These are phyloP conservation scores for Passerculus sandwichensis DNA, from an alignment of 2,797 vertebrate genomes.

Conservation along the genomic window DNA sequence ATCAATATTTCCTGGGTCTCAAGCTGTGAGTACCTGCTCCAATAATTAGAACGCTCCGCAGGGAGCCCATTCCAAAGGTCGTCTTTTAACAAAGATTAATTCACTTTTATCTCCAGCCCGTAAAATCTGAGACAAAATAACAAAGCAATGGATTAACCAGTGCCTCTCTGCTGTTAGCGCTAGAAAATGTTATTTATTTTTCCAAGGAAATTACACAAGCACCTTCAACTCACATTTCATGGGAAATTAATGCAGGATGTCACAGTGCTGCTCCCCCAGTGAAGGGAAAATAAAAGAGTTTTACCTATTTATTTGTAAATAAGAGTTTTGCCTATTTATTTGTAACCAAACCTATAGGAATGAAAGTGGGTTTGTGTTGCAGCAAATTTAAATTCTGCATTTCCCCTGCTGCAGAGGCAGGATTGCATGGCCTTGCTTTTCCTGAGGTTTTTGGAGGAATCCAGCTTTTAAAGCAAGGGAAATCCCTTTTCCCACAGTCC, in stretches of 20 bases:
- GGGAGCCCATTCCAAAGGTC: slow-evolving; percentile 21
- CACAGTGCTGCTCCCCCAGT: neutral
- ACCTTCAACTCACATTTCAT: neutral
- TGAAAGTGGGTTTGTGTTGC: fast-evolving
- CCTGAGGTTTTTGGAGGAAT: neutral
- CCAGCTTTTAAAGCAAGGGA: neutral
- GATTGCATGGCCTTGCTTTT: neutral
- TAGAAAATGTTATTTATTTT: neutral
- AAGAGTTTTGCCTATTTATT: neutral
- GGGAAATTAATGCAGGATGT: neutral
- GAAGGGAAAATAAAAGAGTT: neutral
- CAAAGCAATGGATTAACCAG: neutral
- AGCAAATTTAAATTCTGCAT: neutral
- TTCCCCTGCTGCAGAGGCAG: neutral
- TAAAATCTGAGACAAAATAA: neutral
- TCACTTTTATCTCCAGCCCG: neutral
- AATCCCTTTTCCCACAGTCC: neutral
- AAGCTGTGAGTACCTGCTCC: neutral
- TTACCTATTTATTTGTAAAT: neutral
- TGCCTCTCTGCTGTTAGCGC: neutral
- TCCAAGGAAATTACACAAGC: neutral
- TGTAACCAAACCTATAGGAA: neutral
- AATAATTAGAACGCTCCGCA: slow-evolving; percentile 20
- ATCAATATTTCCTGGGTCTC: neutral
- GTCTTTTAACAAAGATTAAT: slow-evolving; percentile 35